Base-by-base conservation (phyloP, 2,888 invertebrate genomes). In the Abrostola tripartita region DNA sequence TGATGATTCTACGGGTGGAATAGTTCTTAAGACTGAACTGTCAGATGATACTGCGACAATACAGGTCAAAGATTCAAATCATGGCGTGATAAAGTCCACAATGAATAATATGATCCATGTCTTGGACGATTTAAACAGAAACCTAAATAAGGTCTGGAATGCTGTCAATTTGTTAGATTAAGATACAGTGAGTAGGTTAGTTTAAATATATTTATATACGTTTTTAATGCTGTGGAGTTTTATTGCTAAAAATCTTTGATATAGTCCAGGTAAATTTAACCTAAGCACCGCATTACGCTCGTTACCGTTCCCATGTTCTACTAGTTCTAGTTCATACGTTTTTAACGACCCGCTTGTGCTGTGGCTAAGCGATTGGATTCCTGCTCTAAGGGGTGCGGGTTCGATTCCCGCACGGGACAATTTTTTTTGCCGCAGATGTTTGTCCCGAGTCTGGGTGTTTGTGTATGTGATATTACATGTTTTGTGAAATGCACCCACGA, bases 121-220 rank as follows among this genome's bases (percentile, higher is more conserved):
- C 6, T 74, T 95, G 52, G 81, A 85, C 36, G 92, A 93, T 68
- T 81, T 94, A 5, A 92, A 91, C 66, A 86, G 85, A 12, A 92
- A 93, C 65, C 80, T 94, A 41, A 90, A 88, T 61, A 89, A 79
- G 58, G 81, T 92, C 74, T 92, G 92, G 89, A 85, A 86, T 51
- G 86, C 88, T 6, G 79, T 94, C 5, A 85, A 83, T 44, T 55
- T 91, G 7, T 79, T 93, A 71, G 90, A 92, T 65, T 94, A 89
- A 79, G 68, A 49, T 71, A 76, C 81, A 84, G 82, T 82, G 83
- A 84, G 68, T 74, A 74, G 66, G 64, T 71, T 76, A 74, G 37
- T 50, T 67, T 74, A 51, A 71, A 73, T 68, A 61, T 51, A 52
- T 40, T 40, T 53, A 54, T 51, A 6, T 42, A 8, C 0, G 7